Percentiles rank a stretch among this genome's conserved stretches.
These are phyloP conservation scores for Rhabdomys dilectus DNA, from an alignment of 2,113 vertebrate species.

Conservation along the genomic window DNA sequence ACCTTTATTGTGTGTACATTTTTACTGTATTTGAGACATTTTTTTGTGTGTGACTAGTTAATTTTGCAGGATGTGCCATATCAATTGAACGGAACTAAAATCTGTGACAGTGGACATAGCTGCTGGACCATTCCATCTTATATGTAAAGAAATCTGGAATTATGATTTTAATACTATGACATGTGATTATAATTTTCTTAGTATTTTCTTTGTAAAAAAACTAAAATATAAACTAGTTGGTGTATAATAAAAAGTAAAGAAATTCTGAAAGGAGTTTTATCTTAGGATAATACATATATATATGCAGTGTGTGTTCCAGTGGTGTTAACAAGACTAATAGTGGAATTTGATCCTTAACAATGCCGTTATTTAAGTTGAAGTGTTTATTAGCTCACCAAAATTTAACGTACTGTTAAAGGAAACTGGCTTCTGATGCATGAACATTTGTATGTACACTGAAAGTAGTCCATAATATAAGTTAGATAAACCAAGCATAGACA, in stretches of 20 bases:
- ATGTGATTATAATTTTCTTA: conserved; percentile 84
- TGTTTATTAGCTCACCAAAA: conserved; percentile 78
- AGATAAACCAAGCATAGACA: conserved; percentile 84
- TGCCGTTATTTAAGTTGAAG: conserved; percentile 79
- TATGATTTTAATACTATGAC: conserved; percentile 86
- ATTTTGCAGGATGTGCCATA: conserved; percentile 91
- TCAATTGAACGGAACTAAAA: conserved; percentile 85
- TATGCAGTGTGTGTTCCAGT: conserved; percentile 91
- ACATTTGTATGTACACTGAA: conserved; percentile 87
- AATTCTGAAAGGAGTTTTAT: conserved; percentile 88
- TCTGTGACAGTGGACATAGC: conserved; percentile 84
- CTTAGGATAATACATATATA: conserved; percentile 88
- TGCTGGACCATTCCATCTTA: conserved; percentile 88
- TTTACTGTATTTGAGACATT: conserved; percentile 83
- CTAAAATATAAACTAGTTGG: conserved; percentile 86
- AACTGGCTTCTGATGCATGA: conserved; percentile 90
- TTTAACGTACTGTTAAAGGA: conserved; percentile 84
- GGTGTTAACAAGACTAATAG: conserved; percentile 88
- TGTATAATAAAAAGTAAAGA: conserved; percentile 89
- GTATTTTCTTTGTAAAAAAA: conserved; percentile 88
- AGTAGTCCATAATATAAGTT: conserved; percentile 85
- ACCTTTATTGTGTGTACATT: conserved; percentile 85
- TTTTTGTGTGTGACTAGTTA: conserved; percentile 85
- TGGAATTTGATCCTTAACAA: conserved; percentile 82
- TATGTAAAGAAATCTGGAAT: conserved; percentile 86